Evolutionary conservation across 2,888 invertebrate species (phyloP).

Genomic region (Sipha maydis): DNA sequence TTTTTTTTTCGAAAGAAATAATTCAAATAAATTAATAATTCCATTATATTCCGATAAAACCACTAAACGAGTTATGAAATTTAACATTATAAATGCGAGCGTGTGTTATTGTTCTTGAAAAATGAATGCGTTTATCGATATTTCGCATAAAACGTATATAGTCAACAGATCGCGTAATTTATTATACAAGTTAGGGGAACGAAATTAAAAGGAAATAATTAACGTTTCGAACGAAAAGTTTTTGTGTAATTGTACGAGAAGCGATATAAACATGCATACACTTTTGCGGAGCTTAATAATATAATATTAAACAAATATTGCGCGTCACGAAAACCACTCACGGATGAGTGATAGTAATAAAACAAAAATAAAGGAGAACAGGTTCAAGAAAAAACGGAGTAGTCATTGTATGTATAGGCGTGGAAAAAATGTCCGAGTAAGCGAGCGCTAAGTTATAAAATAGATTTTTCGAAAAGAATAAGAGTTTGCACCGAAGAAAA

Average conservation of each 20-base stretch:
- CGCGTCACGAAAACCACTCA: background rate
- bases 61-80: background rate
- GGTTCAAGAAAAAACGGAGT: background rate
- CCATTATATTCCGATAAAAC: background rate
- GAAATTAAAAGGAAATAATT: background rate
- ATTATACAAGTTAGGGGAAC: background rate
- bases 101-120: background rate
- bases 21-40: background rate
- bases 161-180: background rate
- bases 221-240: background rate
- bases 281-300: background rate
- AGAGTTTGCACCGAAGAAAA: background rate
- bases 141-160: background rate
- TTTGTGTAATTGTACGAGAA: background rate
- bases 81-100: background rate
- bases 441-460: background rate
- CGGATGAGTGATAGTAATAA: background rate
- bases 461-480: slow-evolving; percentile 30
- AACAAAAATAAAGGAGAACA: background rate
- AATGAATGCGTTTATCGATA: background rate
- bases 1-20: background rate
- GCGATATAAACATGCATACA: background rate
- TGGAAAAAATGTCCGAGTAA: background rate
- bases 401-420: no score
- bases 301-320: background rate